Evolutionary conservation across 2,888 invertebrate genomes (phyloP).

Genomic region (Diarsia rubi): DNA sequence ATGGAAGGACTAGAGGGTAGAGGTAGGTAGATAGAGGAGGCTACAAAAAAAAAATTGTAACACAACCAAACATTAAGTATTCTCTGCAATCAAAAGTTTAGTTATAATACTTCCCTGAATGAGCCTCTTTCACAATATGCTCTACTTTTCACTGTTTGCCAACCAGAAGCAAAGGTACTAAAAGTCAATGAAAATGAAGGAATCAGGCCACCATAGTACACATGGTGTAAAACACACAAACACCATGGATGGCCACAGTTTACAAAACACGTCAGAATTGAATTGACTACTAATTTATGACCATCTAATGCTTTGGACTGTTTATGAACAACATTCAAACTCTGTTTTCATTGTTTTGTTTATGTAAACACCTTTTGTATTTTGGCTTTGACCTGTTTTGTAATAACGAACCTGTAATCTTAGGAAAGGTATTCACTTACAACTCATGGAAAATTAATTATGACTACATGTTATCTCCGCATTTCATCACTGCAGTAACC

Average conservation of each 20-base stretch:
- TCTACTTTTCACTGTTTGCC: background rate
- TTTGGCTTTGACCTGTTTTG: constrained; percentile 36
- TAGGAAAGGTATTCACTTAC: background rate
- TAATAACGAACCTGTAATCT: background rate
- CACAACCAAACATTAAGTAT: too few species aligned
- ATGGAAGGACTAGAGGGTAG: too few species aligned
- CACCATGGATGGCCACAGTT: constrained; percentile 45
- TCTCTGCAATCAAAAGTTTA: background rate
- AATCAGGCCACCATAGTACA: constrained; percentile 32
- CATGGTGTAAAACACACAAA: constrained; percentile 45
- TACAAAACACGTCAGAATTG: constrained; percentile 46
- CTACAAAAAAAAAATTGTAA: too few species aligned
- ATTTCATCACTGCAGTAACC: too few species aligned
- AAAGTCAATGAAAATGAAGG: constrained; percentile 37
- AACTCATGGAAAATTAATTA: background rate
- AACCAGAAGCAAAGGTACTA: constrained; percentile 15
- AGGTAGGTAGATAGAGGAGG: too few species aligned
- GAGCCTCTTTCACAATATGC: constrained; percentile 11
- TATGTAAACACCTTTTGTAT: constrained; percentile 22
- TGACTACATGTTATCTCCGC: too few species aligned
- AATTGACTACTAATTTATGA: constrained; percentile 44
- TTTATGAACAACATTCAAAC: constrained; percentile 20
- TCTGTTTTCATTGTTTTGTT: constrained; percentile 27
- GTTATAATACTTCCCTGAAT: background rate
- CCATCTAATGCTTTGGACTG: constrained; percentile 14